Percentiles rank a stretch among this genome's conserved stretches.
phyloP scores from a whole-genome alignment of 2,113 vertebrate genomes.

The Rhinolophus sinicus region DNA sequence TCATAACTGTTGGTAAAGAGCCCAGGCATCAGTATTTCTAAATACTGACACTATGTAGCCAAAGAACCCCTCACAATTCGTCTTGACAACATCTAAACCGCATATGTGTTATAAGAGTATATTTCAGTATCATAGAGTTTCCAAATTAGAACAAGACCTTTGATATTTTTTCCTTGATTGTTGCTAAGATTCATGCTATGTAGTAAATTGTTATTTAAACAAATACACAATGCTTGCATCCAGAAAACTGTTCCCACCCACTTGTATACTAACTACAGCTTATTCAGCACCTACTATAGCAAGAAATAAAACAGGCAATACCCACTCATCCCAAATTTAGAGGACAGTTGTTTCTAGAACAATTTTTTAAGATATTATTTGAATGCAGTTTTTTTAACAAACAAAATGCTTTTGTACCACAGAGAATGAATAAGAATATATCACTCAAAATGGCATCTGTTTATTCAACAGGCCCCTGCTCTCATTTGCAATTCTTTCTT shows the following conservation, averaged over 20 bases:
- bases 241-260: neutral
- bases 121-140: constrained; percentile 63
- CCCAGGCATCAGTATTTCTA: neutral
- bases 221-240: neutral
- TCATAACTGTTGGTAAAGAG: neutral
- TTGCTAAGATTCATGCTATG: constrained; percentile 21
- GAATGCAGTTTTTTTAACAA: neutral
- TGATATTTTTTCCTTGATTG: constrained; percentile 64
- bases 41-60: neutral
- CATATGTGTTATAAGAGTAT: constrained; percentile 1
- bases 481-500: neutral
- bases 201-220: constrained; percentile 50
- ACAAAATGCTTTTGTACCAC: neutral
- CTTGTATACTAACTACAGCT: neutral
- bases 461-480: neutral
- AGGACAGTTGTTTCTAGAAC: neutral
- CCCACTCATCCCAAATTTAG: neutral
- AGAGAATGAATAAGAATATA: neutral
- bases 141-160: constrained; percentile 58
- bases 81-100: constrained; percentile 62
- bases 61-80: constrained; percentile 29
- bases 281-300: neutral
- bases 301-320: neutral
- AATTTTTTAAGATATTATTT: neutral
- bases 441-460: neutral